Evolutionary conservation across 64 coral and sea anemone genomes (phyloP).

Genomic region (Dendrophyllia cribrosa): DNA sequence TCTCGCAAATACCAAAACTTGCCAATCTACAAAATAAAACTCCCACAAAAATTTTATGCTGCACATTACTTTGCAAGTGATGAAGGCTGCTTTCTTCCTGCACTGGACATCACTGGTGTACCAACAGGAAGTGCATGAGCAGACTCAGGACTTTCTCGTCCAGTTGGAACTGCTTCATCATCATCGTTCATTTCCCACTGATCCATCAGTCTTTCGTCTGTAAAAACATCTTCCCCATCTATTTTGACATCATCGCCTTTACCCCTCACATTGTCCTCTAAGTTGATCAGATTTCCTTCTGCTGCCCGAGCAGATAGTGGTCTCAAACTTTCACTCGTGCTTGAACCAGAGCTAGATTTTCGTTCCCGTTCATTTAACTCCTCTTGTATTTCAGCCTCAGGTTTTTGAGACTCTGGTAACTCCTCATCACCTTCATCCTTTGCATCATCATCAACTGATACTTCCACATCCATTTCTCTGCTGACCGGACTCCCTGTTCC

Average conservation of each 20-base stretch:
- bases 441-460: slow-evolving; percentile 50
- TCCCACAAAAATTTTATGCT: too few relatives aligned
- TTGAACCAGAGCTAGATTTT: slow-evolving; percentile 45
- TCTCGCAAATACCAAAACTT: too few relatives aligned
- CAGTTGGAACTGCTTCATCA: slow-evolving; percentile 19
- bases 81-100: not conserved
- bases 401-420: slow-evolving; percentile 35
- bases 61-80: slow-evolving; percentile 1
- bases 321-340: slow-evolving; percentile 41
- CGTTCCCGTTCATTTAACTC: slow-evolving; percentile 15
- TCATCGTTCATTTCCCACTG: slow-evolving; percentile 39
- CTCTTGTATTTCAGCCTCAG: slow-evolving; percentile 13
- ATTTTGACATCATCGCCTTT: slow-evolving; percentile 7
- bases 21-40: too few relatives aligned
- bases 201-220: slow-evolving; percentile 16
- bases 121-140: slow-evolving; percentile 35
- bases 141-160: slow-evolving; percentile 47
- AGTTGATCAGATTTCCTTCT: slow-evolving; percentile 34
- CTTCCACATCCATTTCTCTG: slow-evolving; percentile 58
- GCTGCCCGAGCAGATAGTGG: slow-evolving; percentile 27
- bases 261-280: slow-evolving; percentile 4
- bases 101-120: not conserved
- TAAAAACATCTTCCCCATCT: slow-evolving; percentile 18
- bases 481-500: slow-evolving; percentile 1
- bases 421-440: slow-evolving; percentile 41